These are phyloP conservation scores for Callyntrura sp. DNA, from an alignment of 2,888 invertebrate species.

Conservation along the genomic window DNA sequence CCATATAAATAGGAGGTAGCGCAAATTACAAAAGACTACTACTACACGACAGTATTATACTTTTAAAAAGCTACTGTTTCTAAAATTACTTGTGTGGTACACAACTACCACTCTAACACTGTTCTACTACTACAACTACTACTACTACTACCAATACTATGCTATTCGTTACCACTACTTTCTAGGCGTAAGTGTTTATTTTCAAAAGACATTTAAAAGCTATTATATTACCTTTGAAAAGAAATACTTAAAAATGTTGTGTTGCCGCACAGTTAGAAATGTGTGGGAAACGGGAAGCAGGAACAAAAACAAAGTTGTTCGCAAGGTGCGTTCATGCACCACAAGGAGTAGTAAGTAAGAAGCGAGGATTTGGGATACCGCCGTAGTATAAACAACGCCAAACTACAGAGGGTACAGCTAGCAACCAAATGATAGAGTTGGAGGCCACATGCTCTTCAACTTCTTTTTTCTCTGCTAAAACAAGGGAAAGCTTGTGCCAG, in stretches of 20 bases:
- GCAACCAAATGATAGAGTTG: not conserved
- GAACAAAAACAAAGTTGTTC: not conserved
- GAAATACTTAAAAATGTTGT: too few relatives aligned
- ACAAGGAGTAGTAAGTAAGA: not conserved
- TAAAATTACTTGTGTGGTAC: not conserved
- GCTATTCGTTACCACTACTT: not conserved
- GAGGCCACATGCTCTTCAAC: constrained; percentile 18
- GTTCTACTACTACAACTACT: too few relatives aligned
- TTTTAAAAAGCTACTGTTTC: not conserved
- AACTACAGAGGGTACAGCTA: not conserved
- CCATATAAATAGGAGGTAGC: not conserved
- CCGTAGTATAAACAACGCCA: not conserved
- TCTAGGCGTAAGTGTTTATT: too few relatives aligned
- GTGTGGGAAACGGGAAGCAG: too few relatives aligned
- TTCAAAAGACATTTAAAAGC: too few relatives aligned
- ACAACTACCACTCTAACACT: too few relatives aligned
- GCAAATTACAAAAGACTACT: not conserved
- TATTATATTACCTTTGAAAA: too few relatives aligned
- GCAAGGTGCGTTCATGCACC: not conserved
- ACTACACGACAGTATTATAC: not conserved
- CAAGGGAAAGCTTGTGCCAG: constrained; percentile 31
- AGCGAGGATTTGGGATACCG: not conserved
- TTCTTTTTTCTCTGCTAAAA: constrained; percentile 21
- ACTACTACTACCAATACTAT: not conserved
- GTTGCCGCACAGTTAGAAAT: too few relatives aligned